Evolutionary conservation across 2,888 invertebrate genomes (phyloP).

Genomic region (Pelosia muscerda): DNA sequence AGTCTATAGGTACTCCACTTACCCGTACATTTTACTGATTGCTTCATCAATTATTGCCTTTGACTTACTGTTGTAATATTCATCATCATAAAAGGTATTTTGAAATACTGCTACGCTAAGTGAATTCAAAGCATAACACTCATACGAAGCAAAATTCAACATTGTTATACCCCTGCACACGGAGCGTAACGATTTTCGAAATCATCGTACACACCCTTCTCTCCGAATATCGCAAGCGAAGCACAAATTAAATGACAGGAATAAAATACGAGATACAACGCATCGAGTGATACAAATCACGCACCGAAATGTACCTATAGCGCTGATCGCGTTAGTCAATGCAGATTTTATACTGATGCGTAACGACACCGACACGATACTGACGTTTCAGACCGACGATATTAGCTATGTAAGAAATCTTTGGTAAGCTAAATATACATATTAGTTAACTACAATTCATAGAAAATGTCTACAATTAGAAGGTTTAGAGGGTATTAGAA

Average conservation of each 20-base stretch:
- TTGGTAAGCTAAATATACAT: too few relatives aligned
- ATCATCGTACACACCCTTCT: not conserved
- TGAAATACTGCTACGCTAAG: not conserved
- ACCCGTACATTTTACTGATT: too few relatives aligned
- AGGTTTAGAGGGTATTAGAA: too few relatives aligned
- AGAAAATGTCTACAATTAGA: too few relatives aligned
- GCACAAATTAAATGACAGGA: constrained; percentile 20
- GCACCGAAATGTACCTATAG: not conserved
- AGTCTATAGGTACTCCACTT: too few relatives aligned
- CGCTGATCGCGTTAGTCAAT: not conserved
- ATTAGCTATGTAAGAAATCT: too few relatives aligned
- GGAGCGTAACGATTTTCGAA: constrained; percentile 2
- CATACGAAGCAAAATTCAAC: constrained; percentile 4
- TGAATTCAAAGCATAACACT: too few relatives aligned
- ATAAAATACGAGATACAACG: constrained; percentile 17
- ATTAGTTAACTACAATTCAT: too few relatives aligned
- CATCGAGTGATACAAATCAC: constrained; percentile 11
- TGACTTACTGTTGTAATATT: not conserved
- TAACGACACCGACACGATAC: not conserved
- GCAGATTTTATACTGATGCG: not conserved
- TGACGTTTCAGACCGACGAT: not conserved
- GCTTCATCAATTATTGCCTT: too few relatives aligned
- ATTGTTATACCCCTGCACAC: not conserved
- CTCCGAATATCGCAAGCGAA: constrained; percentile 7
- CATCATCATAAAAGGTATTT: not conserved